phyloP scores from a whole-genome alignment of 2,888 invertebrate genomes.

The Notocelia uddmanniana region DNA sequence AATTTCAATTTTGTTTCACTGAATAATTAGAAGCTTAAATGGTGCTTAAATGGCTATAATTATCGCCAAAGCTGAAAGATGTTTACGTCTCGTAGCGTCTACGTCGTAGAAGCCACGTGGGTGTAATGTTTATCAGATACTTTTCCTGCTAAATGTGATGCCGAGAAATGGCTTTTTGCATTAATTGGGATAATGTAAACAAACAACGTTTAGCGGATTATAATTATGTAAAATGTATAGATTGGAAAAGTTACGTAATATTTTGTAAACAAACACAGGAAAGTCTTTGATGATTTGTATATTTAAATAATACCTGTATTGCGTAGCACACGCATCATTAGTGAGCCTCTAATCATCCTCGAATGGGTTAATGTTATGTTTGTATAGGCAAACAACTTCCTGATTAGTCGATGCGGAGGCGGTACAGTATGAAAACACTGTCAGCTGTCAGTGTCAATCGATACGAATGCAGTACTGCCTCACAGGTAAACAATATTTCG shows the following conservation, averaged over 20 bases:
- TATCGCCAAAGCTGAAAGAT: constrained; percentile 9
- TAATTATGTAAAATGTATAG: not conserved
- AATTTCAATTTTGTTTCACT: constrained; percentile 16
- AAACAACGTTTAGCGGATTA: constrained; percentile 14
- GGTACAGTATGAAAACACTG: too few relatives aligned
- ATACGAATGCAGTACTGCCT: too few relatives aligned
- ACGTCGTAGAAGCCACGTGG: constrained; percentile 38
- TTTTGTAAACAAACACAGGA: not conserved
- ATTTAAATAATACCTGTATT: too few relatives aligned
- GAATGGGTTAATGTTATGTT: too few relatives aligned
- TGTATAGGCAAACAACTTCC: too few relatives aligned
- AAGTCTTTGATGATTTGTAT: not conserved
- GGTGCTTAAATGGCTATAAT: constrained; percentile 30
- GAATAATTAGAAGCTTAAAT: constrained; percentile 27
- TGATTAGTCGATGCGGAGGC: too few relatives aligned
- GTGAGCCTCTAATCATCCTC: too few relatives aligned
- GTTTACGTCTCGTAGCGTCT: constrained; percentile 30
- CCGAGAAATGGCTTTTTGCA: constrained; percentile 24
- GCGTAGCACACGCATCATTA: too few relatives aligned
- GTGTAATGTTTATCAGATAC: constrained; percentile 21
- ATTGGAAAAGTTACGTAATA: not conserved
- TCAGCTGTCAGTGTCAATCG: too few relatives aligned
- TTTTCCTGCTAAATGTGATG: constrained; percentile 7
- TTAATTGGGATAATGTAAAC: constrained; percentile 25
- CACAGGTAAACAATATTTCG: too few relatives aligned